Base-by-base conservation (phyloP, 1,140 invertebrate species). In the Heliconius himera region DNA sequence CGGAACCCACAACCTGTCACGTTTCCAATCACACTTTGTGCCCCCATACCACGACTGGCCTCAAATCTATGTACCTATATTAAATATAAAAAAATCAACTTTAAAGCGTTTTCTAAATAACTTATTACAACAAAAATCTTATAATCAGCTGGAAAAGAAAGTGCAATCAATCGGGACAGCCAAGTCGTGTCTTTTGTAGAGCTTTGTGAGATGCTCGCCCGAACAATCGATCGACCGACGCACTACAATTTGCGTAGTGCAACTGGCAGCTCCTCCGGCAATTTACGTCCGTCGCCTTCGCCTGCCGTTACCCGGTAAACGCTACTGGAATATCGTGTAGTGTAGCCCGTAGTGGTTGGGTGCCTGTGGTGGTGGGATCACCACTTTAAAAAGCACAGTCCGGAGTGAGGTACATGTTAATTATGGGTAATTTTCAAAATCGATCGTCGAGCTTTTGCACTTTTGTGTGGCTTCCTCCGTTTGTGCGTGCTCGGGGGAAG, bases 371-470 rank as follows among this genome's bases (percentile, higher is more conserved):
- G 90, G 89, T 92, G 86, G 86, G 82, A 80, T 89, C 90, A 90
- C 86, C 88, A 89, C 84, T 91, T 91, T 92, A 87, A 92, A 93
- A 91, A 85, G 90, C 82, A 88, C 86, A 87, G 85, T 89, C 86
- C 89, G 82, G 86, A 91, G 87, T 89, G 87, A 90, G 90, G 93
- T 93, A 90, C 91, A 92, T 88, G 88, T 89, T 94, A 94, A 94
- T 94, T 94, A 90, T 88, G 90, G 91, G 91, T 87, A 94, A 93
- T 93, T 94, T 94, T 93, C 88, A 93, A 93, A 94, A 94, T 93
- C 91, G 92, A 90, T 91, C 87, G 90, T 82, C 91, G 88, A 93
- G 89, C 91, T 90, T 93, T 93, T 85, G 86, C 87, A 81, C 85
- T 87, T 85, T 83, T 90, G 87, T 82, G 87, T 82, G 87, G 90